Evolutionary conservation across 2,888 invertebrate genomes (phyloP).

Genomic region (Iselma pallidipennis): DNA sequence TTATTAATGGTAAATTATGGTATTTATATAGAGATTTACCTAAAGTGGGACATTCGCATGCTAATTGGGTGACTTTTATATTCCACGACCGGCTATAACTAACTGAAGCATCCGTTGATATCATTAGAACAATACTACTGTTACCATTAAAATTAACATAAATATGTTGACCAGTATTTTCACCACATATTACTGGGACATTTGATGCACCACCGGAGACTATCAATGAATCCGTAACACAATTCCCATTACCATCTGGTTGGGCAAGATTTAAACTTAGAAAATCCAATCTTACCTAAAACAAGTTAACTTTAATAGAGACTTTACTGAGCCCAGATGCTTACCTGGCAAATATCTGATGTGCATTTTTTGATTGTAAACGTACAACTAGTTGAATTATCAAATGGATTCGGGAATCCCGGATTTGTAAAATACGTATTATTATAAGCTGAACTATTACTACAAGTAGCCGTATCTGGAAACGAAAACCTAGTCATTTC

Average conservation of each 20-base stretch:
- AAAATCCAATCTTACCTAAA: conserved; percentile 77
- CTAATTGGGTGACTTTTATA: conserved; percentile 72
- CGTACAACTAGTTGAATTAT: conserved; percentile 71
- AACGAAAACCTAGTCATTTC: no score
- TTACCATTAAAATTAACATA: conserved; percentile 75
- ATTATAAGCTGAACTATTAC: conserved; percentile 70
- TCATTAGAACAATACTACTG: conserved; percentile 67
- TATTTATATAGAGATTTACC: conserved; percentile 56
- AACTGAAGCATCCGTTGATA: conserved; percentile 66
- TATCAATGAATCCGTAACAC: conserved; percentile 70
- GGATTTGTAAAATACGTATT: conserved; percentile 85
- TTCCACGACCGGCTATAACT: conserved; percentile 74
- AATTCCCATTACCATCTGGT: conserved; percentile 74
- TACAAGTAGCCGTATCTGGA: conserved; percentile 75
- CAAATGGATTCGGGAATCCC: conserved; percentile 71
- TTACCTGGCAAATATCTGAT: conserved; percentile 70
- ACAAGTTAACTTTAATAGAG: conserved; percentile 28
- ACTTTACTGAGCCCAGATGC: no score
- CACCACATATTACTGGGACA: conserved; percentile 80
- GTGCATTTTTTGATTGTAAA: conserved; percentile 74
- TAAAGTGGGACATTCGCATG: conserved; percentile 70
- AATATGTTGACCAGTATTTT: conserved; percentile 78
- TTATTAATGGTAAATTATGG: not conserved
- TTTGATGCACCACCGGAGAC: conserved; percentile 70
- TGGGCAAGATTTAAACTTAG: conserved; percentile 72